Conservation (phyloP, 2,113 vertebrate genomes). For the Notarius quadriscutis region DNA sequence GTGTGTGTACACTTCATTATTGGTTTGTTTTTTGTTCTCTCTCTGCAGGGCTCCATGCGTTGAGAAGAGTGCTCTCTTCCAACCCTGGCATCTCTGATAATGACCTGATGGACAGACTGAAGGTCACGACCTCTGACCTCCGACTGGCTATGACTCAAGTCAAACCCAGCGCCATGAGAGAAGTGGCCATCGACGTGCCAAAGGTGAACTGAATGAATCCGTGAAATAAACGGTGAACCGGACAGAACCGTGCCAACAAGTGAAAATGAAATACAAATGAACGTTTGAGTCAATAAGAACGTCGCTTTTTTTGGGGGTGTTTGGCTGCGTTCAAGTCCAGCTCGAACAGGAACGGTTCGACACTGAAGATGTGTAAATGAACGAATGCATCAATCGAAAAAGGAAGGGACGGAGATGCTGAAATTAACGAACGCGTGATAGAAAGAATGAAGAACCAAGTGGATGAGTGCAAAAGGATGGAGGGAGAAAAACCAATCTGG, state of each 20-base stretch:
- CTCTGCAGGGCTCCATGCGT: constrained; percentile 79
- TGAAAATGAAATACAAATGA: neutral
- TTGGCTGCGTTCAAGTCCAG: too few relatives aligned
- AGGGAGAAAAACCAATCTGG: too few relatives aligned
- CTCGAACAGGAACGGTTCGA: too few relatives aligned
- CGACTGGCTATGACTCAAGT: constrained; percentile 84
- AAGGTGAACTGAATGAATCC: constrained; percentile 75
- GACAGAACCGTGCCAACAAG: neutral
- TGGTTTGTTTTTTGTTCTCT: constrained; percentile 13
- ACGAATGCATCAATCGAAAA: too few relatives aligned
- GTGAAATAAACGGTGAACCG: neutral
- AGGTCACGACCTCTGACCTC: constrained; percentile 83
- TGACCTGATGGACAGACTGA: constrained; percentile 76
- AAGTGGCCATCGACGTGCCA: constrained; percentile 93
- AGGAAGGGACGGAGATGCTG: neutral
- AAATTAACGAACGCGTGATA: too few relatives aligned
- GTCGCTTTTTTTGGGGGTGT: too few relatives aligned
- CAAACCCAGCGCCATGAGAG: constrained; percentile 97
- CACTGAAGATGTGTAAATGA: too few relatives aligned
- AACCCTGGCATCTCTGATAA: constrained; percentile 70
- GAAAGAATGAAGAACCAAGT: too few relatives aligned
- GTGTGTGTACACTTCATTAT: neutral
- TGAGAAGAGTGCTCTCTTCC: constrained; percentile 75
- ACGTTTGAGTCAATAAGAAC: too few relatives aligned
- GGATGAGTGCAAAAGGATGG: neutral